Conservation (phyloP, 2,797 vertebrate species). For the Manis crassicaudata region DNA sequence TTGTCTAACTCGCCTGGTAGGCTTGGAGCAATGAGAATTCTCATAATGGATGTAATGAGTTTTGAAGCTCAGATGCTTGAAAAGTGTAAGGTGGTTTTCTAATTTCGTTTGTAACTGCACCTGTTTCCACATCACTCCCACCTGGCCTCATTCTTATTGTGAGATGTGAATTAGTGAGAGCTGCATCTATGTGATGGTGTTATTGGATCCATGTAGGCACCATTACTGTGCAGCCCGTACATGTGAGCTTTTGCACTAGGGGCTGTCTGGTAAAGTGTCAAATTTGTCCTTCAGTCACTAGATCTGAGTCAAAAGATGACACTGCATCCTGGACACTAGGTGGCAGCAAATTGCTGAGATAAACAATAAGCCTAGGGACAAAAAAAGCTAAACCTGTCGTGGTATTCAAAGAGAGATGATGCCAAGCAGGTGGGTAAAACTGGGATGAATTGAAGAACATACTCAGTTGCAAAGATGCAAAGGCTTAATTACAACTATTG, state of each 20-base stretch:
- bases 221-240: neutral
- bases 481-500: neutral
- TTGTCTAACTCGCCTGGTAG: neutral
- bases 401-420: neutral
- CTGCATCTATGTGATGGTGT: neutral
- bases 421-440: neutral
- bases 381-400: neutral
- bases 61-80: neutral
- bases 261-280: neutral
- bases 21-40: neutral
- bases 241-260: neutral
- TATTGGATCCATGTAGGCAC: neutral
- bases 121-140: neutral
- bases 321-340: constrained; percentile 51
- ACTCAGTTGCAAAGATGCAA: neutral
- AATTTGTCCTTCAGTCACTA: neutral
- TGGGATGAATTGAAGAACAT: neutral
- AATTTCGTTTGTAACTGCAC: constrained; percentile 6
- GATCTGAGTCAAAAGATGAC: neutral
- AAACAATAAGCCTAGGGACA: constrained; percentile 15
- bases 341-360: constrained; percentile 72
- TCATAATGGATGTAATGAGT: neutral
- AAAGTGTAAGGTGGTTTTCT: neutral
- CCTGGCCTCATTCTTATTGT: neutral
- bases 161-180: neutral